These are phyloP conservation scores for Hylyphantes graminicola DNA, from an alignment of 1,140 invertebrate species.

Conservation along the genomic window DNA sequence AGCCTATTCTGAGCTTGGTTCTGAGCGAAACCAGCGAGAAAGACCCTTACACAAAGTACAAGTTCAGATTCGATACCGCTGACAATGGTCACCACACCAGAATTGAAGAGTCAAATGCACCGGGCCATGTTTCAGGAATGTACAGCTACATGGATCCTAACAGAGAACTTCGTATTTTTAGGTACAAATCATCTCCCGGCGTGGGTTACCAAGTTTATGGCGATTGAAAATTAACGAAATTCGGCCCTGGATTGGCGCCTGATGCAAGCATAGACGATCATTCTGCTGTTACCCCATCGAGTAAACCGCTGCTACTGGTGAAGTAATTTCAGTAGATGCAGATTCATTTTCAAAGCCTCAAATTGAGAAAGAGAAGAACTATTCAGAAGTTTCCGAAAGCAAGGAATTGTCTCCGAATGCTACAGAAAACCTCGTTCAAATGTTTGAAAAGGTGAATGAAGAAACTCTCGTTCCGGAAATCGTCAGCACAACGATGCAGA, in stretches of 20 bases:
- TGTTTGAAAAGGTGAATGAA: no score
- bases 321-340: neutral
- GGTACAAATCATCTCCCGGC: conserved; percentile 10
- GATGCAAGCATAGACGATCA: no score
- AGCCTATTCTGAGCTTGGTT: neutral
- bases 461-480: no score
- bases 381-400: no score
- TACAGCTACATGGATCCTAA: conserved; percentile 84
- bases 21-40: neutral
- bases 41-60: conserved; percentile 11
- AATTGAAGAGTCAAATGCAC: conserved; percentile 70
- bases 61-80: conserved; percentile 21
- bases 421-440: no score
- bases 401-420: no score
- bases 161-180: conserved; percentile 81
- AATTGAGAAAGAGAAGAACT: neutral
- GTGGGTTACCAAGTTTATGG: conserved; percentile 28
- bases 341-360: neutral
- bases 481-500: no score
- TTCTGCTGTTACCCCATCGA: no score
- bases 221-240: neutral
- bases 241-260: no score
- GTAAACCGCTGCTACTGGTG: no score
- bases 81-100: conserved; percentile 18
- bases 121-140: conserved; percentile 85